phyloP scores from a whole-genome alignment of 1,140 invertebrate genomes.

The Cydia strobilella region DNA sequence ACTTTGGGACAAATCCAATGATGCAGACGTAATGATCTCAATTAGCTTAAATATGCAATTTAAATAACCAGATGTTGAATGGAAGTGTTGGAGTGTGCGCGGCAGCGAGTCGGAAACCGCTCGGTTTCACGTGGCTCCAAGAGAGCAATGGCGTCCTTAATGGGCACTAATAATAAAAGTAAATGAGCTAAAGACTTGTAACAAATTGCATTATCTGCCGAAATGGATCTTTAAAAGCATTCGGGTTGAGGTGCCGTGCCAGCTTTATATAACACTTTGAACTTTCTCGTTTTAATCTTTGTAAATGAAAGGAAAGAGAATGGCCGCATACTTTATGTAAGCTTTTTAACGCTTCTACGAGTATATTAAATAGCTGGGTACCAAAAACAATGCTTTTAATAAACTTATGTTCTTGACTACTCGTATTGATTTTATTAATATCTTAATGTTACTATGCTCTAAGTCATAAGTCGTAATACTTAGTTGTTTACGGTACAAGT shows the following conservation, averaged over 20 bases:
- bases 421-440: too few relatives aligned
- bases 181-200: constrained; percentile 60
- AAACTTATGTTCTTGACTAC: too few relatives aligned
- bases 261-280: constrained; percentile 40
- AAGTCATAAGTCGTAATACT: too few relatives aligned
- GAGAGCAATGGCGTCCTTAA: constrained; percentile 44
- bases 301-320: background rate
- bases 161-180: constrained; percentile 62
- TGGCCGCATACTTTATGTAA: background rate
- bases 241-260: constrained; percentile 39
- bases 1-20: constrained; percentile 36
- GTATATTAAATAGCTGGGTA: too few relatives aligned
- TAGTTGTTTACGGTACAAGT: too few relatives aligned
- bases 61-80: constrained; percentile 52
- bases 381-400: too few relatives aligned
- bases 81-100: constrained; percentile 35
- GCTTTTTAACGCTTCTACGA: background rate
- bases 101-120: constrained; percentile 40
- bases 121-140: constrained; percentile 43
- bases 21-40: constrained; percentile 44
- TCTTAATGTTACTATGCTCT: too few relatives aligned
- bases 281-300: constrained; percentile 39
- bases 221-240: constrained; percentile 53
- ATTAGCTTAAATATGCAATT: constrained; percentile 55
- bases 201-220: constrained; percentile 63